A percentile compares a stretch with the other conserved stretches of the same genome.
These are phyloP conservation scores for Acleris literana DNA, from an alignment of 2,888 invertebrate genomes.

Conservation along the genomic window DNA sequence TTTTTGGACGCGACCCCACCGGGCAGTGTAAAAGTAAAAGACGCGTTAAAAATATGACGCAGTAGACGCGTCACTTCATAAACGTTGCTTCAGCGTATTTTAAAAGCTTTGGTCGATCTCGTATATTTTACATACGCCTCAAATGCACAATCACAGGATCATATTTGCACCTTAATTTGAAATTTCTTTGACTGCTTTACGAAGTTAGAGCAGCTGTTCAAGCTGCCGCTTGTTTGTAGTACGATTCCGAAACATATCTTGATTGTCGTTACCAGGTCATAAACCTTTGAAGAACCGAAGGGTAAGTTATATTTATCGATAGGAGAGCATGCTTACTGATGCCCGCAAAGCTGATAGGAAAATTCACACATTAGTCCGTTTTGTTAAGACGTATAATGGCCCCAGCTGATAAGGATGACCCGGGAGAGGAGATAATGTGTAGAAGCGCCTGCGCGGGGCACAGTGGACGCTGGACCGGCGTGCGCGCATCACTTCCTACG, in stretches of 20 bases:
- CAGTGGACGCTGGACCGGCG: conserved; percentile 39
- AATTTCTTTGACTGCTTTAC: no score
- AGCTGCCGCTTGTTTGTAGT: no score
- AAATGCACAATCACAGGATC: no score
- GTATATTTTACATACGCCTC: no score
- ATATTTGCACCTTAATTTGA: no score
- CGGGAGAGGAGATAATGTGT: conserved; percentile 57
- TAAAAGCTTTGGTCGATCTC: no score
- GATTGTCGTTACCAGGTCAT: not conserved
- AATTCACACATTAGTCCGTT: conserved; percentile 42
- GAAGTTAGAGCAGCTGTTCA: no score
- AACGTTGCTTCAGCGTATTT: no score
- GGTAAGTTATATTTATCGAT: not conserved
- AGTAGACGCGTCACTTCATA: no score
- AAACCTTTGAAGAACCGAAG: not conserved
- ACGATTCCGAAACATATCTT: not conserved
- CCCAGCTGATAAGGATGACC: conserved; percentile 68
- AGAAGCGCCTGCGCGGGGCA: conserved; percentile 48
- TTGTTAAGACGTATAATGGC: conserved; percentile 67
- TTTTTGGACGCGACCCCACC: no score
- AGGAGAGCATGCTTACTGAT: conserved; percentile 9
- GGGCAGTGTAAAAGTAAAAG: no score
- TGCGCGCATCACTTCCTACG: conserved; percentile 40
- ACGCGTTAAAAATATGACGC: no score
- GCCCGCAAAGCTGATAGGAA: conserved; percentile 18